These are phyloP conservation scores for Pteruthius melanotis DNA, from an alignment of 2,113 vertebrate species.

Conservation along the genomic window DNA sequence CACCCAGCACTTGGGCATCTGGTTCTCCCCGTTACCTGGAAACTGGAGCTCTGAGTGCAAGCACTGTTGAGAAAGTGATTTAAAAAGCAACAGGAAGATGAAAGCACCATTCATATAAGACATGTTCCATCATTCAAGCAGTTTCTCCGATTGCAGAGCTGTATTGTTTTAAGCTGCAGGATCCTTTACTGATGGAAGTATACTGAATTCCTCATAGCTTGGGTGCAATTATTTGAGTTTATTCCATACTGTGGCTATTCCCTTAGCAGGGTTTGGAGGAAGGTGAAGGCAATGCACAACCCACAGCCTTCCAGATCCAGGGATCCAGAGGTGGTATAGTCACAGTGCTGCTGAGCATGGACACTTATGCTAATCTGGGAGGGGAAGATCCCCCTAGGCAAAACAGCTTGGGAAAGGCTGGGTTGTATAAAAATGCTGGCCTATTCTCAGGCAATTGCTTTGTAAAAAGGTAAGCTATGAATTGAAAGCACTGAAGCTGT, in stretches of 20 bases:
- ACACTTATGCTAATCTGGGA: neutral
- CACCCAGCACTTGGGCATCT: neutral
- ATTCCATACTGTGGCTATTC: neutral
- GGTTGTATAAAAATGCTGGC: neutral
- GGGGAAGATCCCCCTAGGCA: neutral
- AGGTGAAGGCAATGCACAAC: neutral
- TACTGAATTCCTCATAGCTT: neutral
- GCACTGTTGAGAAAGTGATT: neutral
- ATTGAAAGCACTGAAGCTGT: neutral
- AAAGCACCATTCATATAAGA: neutral
- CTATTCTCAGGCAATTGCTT: neutral
- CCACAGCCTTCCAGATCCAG: neutral
- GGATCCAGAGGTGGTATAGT: neutral
- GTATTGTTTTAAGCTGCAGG: neutral
- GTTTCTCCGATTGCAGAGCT: neutral
- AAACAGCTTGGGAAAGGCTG: neutral
- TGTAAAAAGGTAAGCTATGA: conserved; percentile 8
- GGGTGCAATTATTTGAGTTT: neutral
- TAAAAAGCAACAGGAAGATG: neutral
- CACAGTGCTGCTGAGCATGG: neutral
- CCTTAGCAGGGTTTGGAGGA: neutral
- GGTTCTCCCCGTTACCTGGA: conserved; percentile 32
- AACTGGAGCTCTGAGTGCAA: conserved; percentile 9
- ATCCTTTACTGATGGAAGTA: neutral
- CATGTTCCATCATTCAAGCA: neutral